These are phyloP conservation scores for Aurelia sp. DNA, from an alignment of 30 jellyfish, hydroid and myxozoan genomes.

Conservation along the genomic window DNA sequence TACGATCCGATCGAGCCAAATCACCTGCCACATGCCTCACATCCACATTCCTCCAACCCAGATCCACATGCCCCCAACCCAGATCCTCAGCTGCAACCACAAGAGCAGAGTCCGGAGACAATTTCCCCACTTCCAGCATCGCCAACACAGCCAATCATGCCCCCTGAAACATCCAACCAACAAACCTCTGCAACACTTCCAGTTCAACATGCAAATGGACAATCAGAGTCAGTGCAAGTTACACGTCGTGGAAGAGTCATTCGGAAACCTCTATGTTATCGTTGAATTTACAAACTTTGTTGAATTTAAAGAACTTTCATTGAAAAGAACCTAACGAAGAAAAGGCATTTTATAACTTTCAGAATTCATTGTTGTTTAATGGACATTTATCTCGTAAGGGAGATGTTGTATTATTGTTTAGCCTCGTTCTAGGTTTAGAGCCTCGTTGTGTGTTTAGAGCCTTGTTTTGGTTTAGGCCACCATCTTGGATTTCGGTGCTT, in stretches of 20 bases:
- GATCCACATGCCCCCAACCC: conserved; percentile 9
- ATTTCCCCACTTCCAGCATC: not conserved
- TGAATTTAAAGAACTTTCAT: conserved; percentile 26
- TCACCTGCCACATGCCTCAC: conserved; percentile 25
- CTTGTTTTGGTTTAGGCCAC: conserved; percentile 11
- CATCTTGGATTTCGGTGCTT: not conserved
- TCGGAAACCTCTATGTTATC: conserved; percentile 29
- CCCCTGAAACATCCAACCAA: conserved; percentile 50
- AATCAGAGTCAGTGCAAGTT: conserved; percentile 35
- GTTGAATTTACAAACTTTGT: conserved; percentile 37
- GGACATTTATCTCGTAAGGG: conserved; percentile 43
- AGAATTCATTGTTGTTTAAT: conserved; percentile 23
- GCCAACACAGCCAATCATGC: conserved; percentile 30
- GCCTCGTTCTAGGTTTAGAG: conserved; percentile 5
- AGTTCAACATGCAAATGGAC: conserved; percentile 17
- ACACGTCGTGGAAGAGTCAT: conserved; percentile 52
- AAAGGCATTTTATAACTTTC: conserved; percentile 35
- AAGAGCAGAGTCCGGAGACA: not conserved
- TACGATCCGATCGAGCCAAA: conserved; percentile 48
- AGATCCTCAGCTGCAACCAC: conserved; percentile 18
- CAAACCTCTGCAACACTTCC: conserved; percentile 37
- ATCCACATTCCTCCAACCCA: conserved; percentile 23
- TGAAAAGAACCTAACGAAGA: conserved; percentile 21
- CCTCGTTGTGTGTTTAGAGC: conserved; percentile 13
- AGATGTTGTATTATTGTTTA: conserved; percentile 23